Evolutionary conservation across 2,113 vertebrate species (phyloP).

Genomic region (Cepphus grylle): DNA sequence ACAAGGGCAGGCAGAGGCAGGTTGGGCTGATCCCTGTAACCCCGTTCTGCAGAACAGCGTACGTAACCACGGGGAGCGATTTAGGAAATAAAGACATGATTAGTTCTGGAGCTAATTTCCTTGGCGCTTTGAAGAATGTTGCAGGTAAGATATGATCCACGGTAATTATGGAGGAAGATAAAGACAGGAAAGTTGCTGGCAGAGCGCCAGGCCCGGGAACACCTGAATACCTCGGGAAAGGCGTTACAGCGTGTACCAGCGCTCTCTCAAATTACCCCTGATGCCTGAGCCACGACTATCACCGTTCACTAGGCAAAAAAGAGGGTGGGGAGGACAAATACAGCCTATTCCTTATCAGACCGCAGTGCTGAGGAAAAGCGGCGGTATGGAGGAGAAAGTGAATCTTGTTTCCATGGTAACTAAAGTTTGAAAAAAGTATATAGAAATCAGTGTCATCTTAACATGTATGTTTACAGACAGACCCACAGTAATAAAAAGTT

Average conservation of each 20-base stretch:
- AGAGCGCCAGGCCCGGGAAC: background rate
- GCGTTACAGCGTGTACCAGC: background rate
- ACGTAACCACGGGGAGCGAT: background rate
- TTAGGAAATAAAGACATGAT: slow-evolving; percentile 33
- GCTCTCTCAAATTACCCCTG: background rate
- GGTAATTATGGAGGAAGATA: background rate
- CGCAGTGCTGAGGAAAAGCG: background rate
- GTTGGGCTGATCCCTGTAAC: background rate
- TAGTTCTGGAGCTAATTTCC: slow-evolving; percentile 47
- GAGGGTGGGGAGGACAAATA: background rate
- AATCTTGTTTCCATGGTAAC: slow-evolving; percentile 52
- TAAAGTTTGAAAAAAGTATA: slow-evolving; percentile 30
- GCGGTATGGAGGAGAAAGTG: background rate
- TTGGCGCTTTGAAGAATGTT: slow-evolving; percentile 21
- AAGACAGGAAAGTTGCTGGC: slow-evolving; percentile 11
- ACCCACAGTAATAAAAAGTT: background rate
- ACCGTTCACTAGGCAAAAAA: background rate
- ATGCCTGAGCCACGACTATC: background rate
- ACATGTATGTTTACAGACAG: background rate
- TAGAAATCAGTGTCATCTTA: background rate
- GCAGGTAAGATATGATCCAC: slow-evolving; percentile 35
- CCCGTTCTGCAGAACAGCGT: rapidly evolving
- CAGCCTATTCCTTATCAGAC: background rate
- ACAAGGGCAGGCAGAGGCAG: background rate
- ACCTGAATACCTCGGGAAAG: background rate